phyloP scores from a whole-genome alignment of 2,797 vertebrate genomes.

The Hipposideros larvatus region DNA sequence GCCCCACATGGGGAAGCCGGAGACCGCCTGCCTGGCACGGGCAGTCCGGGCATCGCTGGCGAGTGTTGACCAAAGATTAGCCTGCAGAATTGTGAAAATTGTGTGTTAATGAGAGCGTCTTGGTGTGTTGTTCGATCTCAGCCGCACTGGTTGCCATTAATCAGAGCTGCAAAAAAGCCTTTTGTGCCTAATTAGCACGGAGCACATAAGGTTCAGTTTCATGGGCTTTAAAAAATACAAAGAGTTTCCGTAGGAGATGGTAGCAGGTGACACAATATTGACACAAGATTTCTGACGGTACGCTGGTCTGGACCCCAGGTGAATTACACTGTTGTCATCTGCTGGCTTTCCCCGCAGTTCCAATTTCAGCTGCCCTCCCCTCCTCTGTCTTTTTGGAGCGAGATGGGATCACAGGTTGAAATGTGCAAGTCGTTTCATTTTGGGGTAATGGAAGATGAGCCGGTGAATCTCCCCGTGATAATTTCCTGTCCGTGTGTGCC shows the following conservation, averaged over 20 bases:
- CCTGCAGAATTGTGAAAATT: fast-evolving
- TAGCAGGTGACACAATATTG: not conserved
- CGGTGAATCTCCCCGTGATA: fast-evolving
- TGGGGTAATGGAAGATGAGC: not conserved
- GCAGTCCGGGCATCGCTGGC: not conserved
- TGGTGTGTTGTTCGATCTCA: fast-evolving
- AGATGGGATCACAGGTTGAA: not conserved
- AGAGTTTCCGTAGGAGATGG: not conserved
- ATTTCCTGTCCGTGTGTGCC: not conserved
- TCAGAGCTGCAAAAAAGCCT: not conserved
- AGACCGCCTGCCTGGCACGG: fast-evolving
- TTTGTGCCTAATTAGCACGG: not conserved
- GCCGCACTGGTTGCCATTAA: fast-evolving
- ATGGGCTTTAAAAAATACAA: not conserved
- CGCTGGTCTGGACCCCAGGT: not conserved
- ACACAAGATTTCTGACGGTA: not conserved
- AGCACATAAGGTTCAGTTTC: not conserved
- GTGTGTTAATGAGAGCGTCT: fast-evolving
- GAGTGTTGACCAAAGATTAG: fast-evolving
- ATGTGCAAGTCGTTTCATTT: not conserved
- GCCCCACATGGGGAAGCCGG: not conserved
- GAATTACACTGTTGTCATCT: not conserved
- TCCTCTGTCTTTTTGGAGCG: not conserved
- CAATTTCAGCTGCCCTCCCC: no score
- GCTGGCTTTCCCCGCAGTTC: not conserved